A percentile compares a stretch with the other conserved stretches of the same genome.
phyloP scores from a whole-genome alignment of 2,113 vertebrate genomes.

The Rafetus swinhoei region DNA sequence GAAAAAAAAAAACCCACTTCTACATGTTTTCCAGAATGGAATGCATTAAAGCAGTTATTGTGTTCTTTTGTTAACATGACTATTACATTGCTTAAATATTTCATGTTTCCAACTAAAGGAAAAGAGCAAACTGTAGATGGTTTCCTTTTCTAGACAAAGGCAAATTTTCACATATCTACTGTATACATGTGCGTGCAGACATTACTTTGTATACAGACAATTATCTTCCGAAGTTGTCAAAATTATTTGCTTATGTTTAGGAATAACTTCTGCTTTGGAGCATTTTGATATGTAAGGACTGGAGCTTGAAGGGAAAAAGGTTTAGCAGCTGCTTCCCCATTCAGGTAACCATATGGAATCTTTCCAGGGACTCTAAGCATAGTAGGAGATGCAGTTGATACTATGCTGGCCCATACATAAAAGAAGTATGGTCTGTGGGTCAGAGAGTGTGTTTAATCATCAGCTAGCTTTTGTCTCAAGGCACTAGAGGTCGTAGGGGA shows the following conservation, averaged over 20 bases:
- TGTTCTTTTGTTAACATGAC: constrained; percentile 13
- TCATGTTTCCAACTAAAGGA: not conserved
- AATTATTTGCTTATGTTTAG: not conserved
- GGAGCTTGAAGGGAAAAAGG: not conserved
- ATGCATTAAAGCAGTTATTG: constrained; percentile 15
- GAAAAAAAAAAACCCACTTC: not conserved
- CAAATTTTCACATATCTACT: not conserved
- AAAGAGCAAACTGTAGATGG: not conserved
- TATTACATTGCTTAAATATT: not conserved
- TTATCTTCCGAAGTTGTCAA: not conserved
- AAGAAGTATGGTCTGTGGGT: not conserved
- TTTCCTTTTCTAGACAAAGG: constrained; percentile 2
- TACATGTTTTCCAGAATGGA: not conserved
- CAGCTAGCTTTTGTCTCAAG: not conserved
- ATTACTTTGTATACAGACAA: not conserved
- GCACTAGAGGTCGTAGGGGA: not conserved
- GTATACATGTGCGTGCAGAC: not conserved
- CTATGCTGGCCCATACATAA: not conserved
- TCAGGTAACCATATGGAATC: fast-evolving
- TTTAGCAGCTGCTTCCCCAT: not conserved
- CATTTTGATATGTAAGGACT: not conserved
- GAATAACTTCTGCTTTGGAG: not conserved
- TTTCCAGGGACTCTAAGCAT: not conserved
- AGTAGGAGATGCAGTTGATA: not conserved
- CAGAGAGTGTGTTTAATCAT: not conserved